A percentile compares a stretch with the other conserved stretches of the same genome.
phyloP scores from a whole-genome alignment of 2,797 vertebrate genomes.

The Anabacerthia variegaticeps region DNA sequence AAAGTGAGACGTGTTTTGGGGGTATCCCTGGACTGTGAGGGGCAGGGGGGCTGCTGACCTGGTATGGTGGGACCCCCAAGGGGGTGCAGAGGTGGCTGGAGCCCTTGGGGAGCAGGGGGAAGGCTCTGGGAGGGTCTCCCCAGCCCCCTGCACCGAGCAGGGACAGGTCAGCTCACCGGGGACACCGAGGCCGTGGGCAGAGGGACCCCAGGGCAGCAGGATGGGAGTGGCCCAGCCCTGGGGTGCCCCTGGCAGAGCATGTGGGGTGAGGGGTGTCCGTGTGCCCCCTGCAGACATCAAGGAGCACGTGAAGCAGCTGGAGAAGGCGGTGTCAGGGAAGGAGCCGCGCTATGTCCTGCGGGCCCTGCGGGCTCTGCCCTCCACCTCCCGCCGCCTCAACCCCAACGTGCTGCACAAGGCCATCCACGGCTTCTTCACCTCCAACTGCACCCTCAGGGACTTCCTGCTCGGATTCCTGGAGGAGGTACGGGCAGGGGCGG shows the following conservation, averaged over 20 bases:
- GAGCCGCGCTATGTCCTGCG: constrained; percentile 93
- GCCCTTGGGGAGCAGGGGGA: not conserved
- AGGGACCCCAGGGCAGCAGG: rapidly evolving
- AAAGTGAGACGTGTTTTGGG: not conserved
- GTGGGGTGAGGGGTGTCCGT: not conserved
- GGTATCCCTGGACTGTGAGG: not conserved
- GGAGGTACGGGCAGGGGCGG: constrained; percentile 77
- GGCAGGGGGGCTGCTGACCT: not conserved
- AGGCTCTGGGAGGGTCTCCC: not conserved
- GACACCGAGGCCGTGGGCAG: rapidly evolving
- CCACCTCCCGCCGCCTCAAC: constrained; percentile 93
- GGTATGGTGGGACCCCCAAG: rapidly evolving
- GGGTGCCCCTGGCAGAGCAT: not conserved
- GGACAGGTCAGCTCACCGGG: rapidly evolving
- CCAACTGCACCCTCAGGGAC: constrained; percentile 83
- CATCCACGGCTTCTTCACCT: constrained; percentile 90
- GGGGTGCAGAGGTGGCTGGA: not conserved
- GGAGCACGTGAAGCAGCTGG: constrained; percentile 95
- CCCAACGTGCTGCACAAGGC: constrained; percentile 91
- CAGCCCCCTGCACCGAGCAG: not conserved
- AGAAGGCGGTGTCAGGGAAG: constrained; percentile 94
- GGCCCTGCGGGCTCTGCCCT: constrained; percentile 89
- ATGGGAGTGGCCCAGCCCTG: rapidly evolving
- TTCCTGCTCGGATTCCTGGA: constrained; percentile 90
- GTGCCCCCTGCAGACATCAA: constrained; percentile 83